phyloP scores from a whole-genome alignment of 1,140 invertebrate species.

The Drosophila nasuta region DNA sequence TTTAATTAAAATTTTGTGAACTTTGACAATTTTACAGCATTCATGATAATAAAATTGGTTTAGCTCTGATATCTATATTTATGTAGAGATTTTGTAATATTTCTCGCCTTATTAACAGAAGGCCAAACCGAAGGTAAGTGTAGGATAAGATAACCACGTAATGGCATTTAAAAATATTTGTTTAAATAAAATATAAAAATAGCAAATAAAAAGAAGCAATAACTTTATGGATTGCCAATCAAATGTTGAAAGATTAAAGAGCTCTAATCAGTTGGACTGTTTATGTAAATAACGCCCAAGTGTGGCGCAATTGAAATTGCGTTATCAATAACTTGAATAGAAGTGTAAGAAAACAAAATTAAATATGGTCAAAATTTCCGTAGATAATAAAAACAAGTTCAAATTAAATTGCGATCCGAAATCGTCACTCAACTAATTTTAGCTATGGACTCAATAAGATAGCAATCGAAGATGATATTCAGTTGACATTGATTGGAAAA shows the following conservation, averaged over 20 bases:
- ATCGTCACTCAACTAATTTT: background rate
- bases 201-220: conserved; percentile 11
- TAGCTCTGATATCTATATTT: no score
- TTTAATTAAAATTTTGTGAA: no score
- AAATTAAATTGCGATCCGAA: conserved; percentile 11
- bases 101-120: background rate
- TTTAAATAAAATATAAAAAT: conserved; percentile 11
- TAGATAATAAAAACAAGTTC: conserved; percentile 6
- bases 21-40: background rate
- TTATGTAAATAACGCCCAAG: conserved; percentile 26
- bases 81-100: no score
- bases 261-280: conserved; percentile 20
- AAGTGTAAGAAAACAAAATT: background rate
- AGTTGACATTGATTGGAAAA: conserved; percentile 21
- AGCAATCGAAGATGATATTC: conserved; percentile 1
- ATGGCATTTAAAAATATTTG: background rate
- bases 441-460: background rate
- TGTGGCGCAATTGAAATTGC: conserved; percentile 7
- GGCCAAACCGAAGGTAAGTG: conserved; percentile 8
- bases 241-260: conserved; percentile 16
- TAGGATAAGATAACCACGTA: background rate
- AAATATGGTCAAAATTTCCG: conserved; percentile 28
- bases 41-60: background rate
- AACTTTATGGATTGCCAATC: conserved; percentile 23
- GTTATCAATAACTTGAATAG: conserved; percentile 37